Percentiles rank a stretch among this genome's conserved stretches.
phyloP scores from a whole-genome alignment of 2,113 vertebrate genomes.

The Mirza zaza region DNA sequence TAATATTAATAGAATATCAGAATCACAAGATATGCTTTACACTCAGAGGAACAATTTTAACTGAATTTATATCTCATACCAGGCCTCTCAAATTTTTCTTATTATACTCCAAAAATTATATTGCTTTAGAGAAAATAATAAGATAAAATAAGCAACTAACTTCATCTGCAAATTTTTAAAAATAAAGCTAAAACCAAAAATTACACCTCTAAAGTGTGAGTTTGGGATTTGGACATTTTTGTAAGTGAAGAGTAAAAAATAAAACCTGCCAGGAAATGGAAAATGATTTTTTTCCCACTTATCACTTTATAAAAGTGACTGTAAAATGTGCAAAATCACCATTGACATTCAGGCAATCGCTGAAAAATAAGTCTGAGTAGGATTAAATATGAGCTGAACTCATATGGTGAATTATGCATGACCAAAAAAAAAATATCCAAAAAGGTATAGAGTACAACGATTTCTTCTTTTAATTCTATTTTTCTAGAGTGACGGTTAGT shows the following conservation, averaged over 20 bases:
- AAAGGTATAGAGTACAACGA: neutral
- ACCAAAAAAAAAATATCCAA: slow-evolving; percentile 5
- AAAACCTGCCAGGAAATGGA: slow-evolving; percentile 49
- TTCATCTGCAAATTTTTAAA: slow-evolving; percentile 40
- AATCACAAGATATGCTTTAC: neutral
- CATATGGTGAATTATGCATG: neutral
- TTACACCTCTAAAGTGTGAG: slow-evolving; percentile 14
- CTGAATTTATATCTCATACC: neutral
- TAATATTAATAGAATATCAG: neutral
- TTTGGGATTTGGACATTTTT: slow-evolving; percentile 35
- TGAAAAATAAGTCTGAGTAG: slow-evolving; percentile 40
- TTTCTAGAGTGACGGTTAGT: neutral
- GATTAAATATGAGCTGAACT: slow-evolving; percentile 44
- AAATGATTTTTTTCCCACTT: slow-evolving; percentile 51
- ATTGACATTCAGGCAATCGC: slow-evolving; percentile 2
- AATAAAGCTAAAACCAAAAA: slow-evolving; percentile 48
- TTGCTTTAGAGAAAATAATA: slow-evolving; percentile 22
- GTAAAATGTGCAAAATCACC: slow-evolving; percentile 44
- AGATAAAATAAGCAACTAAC: neutral
- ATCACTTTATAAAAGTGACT: slow-evolving; percentile 44
- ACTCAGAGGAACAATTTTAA: neutral
- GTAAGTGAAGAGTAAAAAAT: slow-evolving; percentile 45
- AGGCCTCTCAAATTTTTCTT: neutral
- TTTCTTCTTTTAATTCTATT: slow-evolving; percentile 23
- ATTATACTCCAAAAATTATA: slow-evolving; percentile 36